Base-by-base conservation (phyloP, 2,113 vertebrate species). In the Sander vitreus region DNA sequence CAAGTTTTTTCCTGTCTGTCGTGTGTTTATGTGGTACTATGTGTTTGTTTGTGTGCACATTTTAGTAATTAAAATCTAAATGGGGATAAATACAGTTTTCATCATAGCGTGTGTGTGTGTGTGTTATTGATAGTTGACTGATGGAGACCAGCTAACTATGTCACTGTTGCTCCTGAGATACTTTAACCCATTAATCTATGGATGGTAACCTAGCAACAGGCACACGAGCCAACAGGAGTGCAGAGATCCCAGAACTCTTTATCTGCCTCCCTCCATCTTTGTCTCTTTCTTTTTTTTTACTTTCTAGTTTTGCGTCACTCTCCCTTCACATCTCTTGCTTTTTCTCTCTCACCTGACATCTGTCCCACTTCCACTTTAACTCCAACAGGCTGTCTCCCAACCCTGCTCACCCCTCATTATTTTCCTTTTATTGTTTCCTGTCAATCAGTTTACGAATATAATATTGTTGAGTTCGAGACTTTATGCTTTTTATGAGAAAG, bases 131-230 rank as follows among this genome's bases (percentile, higher is more conserved):
- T 27, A 27, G 27, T 27, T 27, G 10, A 43, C 50, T 62, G 88
- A 76, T 83, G 80, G 70, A 80, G 79, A 92, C 53, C 85, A 85
- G 77, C 88, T 90, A 93, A 93, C 89, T 93, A 83, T 93, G 92
- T 91, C 92, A 91, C 74, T 74, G 85, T 86, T 88, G 85, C 91
- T 94, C 89, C 89, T 88, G 78, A 93, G 89, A 91, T 89, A 63
- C 84, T 91, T 94, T 89, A 92, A 92, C 92, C 89, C 86, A 1
- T 91, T 92, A 82, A 4, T 86, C 81, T 67, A 51, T 39, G 4
- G 75, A 65, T 36, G 80, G 93, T 94, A 88, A 90, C 93, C 90
- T 94, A 93, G 93, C 93, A 94, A 94, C 93, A 93, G 69, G 77
- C 89, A 81, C 87, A 80, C 27, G 58, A 84, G 86, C 72, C 5